phyloP scores from a whole-genome alignment of 2,888 invertebrate species.

The Mylabris sibirica region DNA sequence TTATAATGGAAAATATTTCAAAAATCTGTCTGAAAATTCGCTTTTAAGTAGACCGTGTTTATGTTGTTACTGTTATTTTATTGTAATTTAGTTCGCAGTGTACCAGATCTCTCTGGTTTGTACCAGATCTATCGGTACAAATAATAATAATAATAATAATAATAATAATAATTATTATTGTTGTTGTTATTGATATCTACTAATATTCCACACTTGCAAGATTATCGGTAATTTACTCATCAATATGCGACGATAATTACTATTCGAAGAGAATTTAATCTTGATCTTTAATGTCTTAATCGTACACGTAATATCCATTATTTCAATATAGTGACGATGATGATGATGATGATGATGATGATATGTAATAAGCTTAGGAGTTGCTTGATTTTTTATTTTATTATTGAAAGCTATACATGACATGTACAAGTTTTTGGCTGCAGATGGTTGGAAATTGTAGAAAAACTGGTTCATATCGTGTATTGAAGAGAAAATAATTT shows the following conservation, averaged over 20 bases:
- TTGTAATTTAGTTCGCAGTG: too few species aligned
- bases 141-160: too few species aligned
- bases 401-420: background rate
- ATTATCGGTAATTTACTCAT: background rate
- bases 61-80: too few species aligned
- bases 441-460: background rate
- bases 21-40: too few species aligned
- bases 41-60: too few species aligned
- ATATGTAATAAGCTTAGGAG: background rate
- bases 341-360: background rate
- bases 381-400: background rate
- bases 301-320: constrained; percentile 48
- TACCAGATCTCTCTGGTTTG: too few species aligned
- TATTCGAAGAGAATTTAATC: constrained; percentile 32
- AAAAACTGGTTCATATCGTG: constrained; percentile 5
- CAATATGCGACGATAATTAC: background rate
- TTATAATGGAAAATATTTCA: too few species aligned
- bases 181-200: too few species aligned
- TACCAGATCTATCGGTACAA: too few species aligned
- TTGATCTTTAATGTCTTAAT: constrained; percentile 46
- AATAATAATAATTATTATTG: too few species aligned
- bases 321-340: constrained; percentile 13
- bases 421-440: background rate
- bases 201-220: too few species aligned
- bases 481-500: background rate